These are phyloP conservation scores for Alethe diademata DNA, from an alignment of 2,113 vertebrate genomes.

Conservation along the genomic window DNA sequence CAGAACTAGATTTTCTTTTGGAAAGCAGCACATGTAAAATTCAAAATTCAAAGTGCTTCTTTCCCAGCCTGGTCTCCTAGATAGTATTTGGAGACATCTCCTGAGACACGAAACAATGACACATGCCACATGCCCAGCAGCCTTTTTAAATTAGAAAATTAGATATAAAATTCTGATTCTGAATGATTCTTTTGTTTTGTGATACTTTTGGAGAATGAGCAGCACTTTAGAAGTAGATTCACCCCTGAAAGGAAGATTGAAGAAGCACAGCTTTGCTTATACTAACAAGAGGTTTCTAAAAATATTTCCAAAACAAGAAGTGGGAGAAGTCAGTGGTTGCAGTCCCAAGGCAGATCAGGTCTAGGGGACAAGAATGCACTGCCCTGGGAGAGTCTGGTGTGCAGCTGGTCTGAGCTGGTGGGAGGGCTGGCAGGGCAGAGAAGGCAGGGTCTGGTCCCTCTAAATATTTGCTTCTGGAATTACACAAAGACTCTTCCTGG, in stretches of 20 bases:
- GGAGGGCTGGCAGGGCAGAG: background rate
- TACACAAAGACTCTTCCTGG: background rate
- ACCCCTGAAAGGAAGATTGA: background rate
- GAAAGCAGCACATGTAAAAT: background rate
- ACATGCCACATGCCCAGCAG: background rate
- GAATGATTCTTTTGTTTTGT: background rate
- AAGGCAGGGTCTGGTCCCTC: background rate
- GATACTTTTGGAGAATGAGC: background rate
- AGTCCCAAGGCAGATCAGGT: background rate
- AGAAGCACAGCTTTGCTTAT: background rate
- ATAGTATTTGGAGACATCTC: background rate
- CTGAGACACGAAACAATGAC: background rate
- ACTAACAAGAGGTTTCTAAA: background rate
- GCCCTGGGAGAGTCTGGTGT: background rate
- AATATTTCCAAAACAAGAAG: background rate
- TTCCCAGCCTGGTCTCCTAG: background rate
- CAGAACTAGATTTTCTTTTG: background rate
- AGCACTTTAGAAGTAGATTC: background rate
- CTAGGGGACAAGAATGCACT: background rate
- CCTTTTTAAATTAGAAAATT: background rate
- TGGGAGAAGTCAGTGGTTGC: background rate
- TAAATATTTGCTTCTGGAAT: conserved; percentile 15
- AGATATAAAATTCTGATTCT: background rate
- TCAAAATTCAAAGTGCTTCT: background rate
- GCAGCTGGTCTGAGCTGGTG: fast-evolving